Percentiles rank a stretch among this genome's conserved stretches.
Conservation (phyloP, 1,140 invertebrate species). For the Phenacoccus solenopsis region DNA sequence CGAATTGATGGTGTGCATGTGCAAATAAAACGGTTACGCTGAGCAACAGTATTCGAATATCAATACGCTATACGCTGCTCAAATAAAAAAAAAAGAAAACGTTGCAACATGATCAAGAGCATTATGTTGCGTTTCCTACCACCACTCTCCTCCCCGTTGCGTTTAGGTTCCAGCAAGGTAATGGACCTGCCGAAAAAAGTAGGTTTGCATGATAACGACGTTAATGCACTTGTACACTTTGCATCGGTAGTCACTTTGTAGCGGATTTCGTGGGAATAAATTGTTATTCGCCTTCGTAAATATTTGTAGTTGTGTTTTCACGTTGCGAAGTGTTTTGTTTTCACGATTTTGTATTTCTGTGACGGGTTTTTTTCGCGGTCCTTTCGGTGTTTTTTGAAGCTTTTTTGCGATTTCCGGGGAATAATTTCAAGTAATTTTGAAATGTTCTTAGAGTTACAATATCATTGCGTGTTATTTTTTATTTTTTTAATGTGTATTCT, state of each 20-base stretch:
- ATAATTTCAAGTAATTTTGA: too few species aligned
- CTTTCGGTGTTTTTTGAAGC: too few species aligned
- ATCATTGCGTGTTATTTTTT: background rate
- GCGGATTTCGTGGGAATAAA: background rate
- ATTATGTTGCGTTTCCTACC: background rate
- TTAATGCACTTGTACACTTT: conserved; percentile 2
- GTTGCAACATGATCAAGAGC: conserved; percentile 1
- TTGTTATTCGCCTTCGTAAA: background rate
- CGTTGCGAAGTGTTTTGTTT: background rate
- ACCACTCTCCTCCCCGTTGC: background rate
- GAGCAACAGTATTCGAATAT: background rate
- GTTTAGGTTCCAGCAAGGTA: background rate
- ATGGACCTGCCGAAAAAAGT: conserved; percentile 1
- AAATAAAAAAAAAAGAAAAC: background rate
- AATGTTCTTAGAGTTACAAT: too few species aligned
- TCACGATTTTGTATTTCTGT: background rate
- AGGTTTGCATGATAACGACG: background rate
- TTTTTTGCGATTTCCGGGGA: too few species aligned
- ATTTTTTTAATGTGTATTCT: background rate
- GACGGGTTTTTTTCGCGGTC: too few species aligned
- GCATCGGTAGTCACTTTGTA: background rate
- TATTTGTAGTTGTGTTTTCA: background rate
- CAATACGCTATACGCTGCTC: background rate
- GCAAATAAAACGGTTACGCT: background rate
- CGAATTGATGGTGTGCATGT: background rate